Conservation (phyloP, 2,888 invertebrate genomes). For the Aspidiotus rigidus region DNA sequence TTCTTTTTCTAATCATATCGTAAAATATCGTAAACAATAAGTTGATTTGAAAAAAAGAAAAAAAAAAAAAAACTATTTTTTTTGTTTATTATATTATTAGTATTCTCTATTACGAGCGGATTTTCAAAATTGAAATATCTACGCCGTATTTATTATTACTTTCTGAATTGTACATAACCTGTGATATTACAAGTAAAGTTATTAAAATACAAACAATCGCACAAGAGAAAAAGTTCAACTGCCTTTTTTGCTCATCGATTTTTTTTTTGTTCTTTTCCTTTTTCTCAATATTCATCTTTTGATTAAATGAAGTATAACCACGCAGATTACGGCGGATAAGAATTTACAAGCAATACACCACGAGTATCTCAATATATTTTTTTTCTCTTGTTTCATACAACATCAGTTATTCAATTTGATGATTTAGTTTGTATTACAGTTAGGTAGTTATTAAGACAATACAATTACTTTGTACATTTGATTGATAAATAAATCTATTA, state of each 20-base stretch:
- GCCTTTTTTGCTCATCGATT: constrained; percentile 9
- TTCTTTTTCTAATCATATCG: constrained; percentile 13
- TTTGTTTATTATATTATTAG: neutral
- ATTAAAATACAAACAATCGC: constrained; percentile 4
- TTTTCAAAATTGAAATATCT: too few species aligned
- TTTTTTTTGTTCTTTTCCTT: neutral
- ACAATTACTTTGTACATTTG: too few species aligned
- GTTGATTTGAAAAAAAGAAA: too few species aligned
- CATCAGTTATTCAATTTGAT: constrained; percentile 1
- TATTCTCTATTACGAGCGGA: neutral
- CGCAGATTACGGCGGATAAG: too few species aligned
- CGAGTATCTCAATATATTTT: neutral
- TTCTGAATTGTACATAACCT: constrained; percentile 26
- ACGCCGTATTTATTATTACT: constrained; percentile 4
- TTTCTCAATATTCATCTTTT: neutral
- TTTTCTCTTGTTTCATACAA: constrained; percentile 4
- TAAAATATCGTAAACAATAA: constrained; percentile 19
- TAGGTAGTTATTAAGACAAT: too few species aligned
- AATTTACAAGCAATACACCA: too few species aligned
- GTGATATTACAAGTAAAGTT: constrained; percentile 23
- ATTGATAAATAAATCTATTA: too few species aligned
- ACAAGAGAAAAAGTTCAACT: constrained; percentile 13
- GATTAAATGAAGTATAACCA: too few species aligned
- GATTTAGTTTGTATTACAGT: neutral
- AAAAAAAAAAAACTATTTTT: neutral